Conservation (phyloP, 2,113 vertebrate species). For the Scartelaos histophorus region DNA sequence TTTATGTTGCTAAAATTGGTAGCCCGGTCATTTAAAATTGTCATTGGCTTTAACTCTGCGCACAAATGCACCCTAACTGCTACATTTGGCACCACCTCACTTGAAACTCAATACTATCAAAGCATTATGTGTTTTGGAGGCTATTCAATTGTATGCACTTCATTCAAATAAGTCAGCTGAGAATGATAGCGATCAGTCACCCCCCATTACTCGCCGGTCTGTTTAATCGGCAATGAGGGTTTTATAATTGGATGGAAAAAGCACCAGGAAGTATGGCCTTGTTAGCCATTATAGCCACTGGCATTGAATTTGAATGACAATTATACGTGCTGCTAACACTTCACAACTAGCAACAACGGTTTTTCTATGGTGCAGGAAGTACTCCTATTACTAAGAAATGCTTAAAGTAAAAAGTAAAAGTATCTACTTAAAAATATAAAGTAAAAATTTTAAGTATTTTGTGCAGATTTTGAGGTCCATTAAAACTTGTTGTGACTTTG, state of each 20-base stretch:
- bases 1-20: conserved; percentile 20
- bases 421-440: too few relatives aligned
- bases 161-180: conserved; percentile 22
- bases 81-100: conserved; percentile 29
- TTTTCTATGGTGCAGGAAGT: too few relatives aligned
- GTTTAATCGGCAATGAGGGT: conserved; percentile 22
- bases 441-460: too few relatives aligned
- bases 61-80: not conserved
- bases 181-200: conserved; percentile 38
- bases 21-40: conserved; percentile 20
- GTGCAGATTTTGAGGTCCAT: too few relatives aligned
- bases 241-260: conserved; percentile 34
- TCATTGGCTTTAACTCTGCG: conserved; percentile 5
- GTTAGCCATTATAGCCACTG: conserved; percentile 17
- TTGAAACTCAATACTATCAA: conserved; percentile 14
- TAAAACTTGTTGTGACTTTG: too few relatives aligned
- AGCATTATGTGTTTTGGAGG: conserved; percentile 23
- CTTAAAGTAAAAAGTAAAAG: too few relatives aligned
- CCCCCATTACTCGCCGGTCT: conserved; percentile 28
- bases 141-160: conserved; percentile 19
- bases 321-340: not conserved
- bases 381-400: too few relatives aligned
- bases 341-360: not conserved
- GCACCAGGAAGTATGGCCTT: conserved; percentile 22
- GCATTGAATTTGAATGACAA: conserved; percentile 21